phyloP scores from a whole-genome alignment of 2,797 vertebrate genomes.

The Poeciliopsis gracilis region DNA sequence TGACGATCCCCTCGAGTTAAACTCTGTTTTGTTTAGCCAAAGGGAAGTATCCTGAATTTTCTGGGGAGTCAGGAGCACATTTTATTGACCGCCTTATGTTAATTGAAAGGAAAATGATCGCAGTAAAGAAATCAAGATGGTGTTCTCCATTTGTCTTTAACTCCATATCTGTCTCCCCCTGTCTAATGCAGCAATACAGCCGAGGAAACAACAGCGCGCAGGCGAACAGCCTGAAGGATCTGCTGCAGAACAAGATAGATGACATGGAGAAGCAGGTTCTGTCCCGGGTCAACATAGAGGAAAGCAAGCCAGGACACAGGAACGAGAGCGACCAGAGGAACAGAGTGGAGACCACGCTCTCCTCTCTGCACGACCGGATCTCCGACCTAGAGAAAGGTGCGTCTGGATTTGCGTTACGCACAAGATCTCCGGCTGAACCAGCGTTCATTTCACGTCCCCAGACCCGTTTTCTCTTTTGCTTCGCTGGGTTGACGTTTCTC shows the following conservation, averaged over 20 bases:
- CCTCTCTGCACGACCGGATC: conserved; percentile 94
- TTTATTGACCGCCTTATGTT: neutral
- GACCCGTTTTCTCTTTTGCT: conserved; percentile 46
- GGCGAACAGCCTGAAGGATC: conserved; percentile 91
- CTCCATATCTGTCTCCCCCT: conserved; percentile 49
- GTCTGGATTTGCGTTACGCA: conserved; percentile 27
- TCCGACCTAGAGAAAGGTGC: conserved; percentile 96
- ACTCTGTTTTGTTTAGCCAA: neutral
- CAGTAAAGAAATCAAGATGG: neutral
- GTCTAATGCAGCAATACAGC: conserved; percentile 89
- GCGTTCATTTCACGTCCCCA: conserved; percentile 53
- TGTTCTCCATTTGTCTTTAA: conserved; percentile 28
- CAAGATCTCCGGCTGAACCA: neutral
- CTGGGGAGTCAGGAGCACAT: neutral
- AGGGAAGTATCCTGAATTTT: neutral
- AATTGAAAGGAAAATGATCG: neutral
- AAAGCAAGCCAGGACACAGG: conserved; percentile 83
- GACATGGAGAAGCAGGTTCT: conserved; percentile 97
- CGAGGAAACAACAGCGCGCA: conserved; percentile 89
- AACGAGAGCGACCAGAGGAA: conserved; percentile 92
- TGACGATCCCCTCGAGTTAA: neutral
- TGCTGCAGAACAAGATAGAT: conserved; percentile 96
- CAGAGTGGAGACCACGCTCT: conserved; percentile 92
- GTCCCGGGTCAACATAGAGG: conserved; percentile 94
- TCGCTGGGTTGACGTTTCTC: conserved; percentile 18